Percentiles rank a stretch among this genome's conserved stretches.
phyloP scores from a whole-genome alignment of 2,797 vertebrate species.

The Gambusia yucatana region DNA sequence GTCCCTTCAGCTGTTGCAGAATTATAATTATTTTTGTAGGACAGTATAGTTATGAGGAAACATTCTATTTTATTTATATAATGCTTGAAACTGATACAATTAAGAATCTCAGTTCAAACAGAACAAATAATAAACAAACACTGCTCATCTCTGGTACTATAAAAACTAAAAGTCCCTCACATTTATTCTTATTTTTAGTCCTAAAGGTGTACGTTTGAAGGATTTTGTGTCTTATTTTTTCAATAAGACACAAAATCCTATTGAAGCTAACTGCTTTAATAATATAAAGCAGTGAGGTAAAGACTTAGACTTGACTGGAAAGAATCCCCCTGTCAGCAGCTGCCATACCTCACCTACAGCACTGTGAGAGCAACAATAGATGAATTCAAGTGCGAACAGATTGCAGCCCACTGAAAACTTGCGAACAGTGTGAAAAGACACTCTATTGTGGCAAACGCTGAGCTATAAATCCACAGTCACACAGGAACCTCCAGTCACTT shows the following conservation, averaged over 20 bases:
- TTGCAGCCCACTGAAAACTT: conserved; percentile 40
- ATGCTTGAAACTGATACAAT: not conserved
- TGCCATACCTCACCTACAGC: conserved; percentile 64
- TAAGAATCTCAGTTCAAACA: not conserved
- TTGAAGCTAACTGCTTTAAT: no score
- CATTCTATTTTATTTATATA: not conserved
- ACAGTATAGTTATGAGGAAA: not conserved
- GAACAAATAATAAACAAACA: not conserved
- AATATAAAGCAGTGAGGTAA: no score
- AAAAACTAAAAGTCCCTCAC: not conserved
- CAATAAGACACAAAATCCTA: not conserved
- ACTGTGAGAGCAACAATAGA: conserved; percentile 54
- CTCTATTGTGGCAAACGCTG: conserved; percentile 19
- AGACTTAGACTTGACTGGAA: conserved; percentile 46
- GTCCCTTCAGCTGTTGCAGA: no score
- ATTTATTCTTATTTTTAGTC: not conserved
- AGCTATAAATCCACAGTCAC: conserved; percentile 31
- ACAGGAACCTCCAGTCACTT: conserved; percentile 21
- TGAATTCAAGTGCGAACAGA: conserved; percentile 57
- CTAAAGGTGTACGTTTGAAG: not conserved
- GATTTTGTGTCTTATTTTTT: not conserved
- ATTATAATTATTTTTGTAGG: not conserved
- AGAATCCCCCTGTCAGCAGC: conserved; percentile 45
- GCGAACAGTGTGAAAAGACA: conserved; percentile 40
- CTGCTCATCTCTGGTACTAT: not conserved